Evolutionary conservation across 2,797 vertebrate genomes (phyloP).

Genomic region (Amblyopsis hoosieri): DNA sequence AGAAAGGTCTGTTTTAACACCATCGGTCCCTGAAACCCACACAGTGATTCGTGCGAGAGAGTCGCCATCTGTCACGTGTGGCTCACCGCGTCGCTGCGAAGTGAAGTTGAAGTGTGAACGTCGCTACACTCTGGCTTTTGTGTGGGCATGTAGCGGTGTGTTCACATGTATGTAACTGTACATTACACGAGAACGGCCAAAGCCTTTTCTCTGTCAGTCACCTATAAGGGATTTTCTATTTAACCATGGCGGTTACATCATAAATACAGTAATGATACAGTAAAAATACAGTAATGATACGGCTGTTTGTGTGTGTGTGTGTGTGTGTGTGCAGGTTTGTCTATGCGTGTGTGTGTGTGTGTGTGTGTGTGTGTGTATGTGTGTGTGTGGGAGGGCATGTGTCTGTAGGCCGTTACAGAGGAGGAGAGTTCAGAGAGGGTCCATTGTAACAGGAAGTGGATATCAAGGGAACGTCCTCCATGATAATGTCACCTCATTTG

Average conservation of each 20-base stretch:
- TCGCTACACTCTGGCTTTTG: conserved; percentile 56
- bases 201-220: too few relatives aligned
- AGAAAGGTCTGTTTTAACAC: conserved; percentile 77
- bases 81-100: conserved; percentile 68
- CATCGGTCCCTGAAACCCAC: conserved; percentile 77
- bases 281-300: too few relatives aligned
- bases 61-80: conserved; percentile 79
- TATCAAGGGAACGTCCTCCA: conserved; percentile 71
- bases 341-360: conserved; percentile 7
- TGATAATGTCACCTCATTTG: conserved; percentile 76
- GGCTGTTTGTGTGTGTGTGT: conserved; percentile 22
- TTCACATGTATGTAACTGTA: too few relatives aligned
- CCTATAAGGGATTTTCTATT: too few relatives aligned
- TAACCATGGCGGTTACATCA: too few relatives aligned
- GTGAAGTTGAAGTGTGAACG: conserved; percentile 72
- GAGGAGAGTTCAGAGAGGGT: conserved; percentile 73
- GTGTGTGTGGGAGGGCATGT: conserved; percentile 47
- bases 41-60: conserved; percentile 71
- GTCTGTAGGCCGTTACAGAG: conserved; percentile 65
- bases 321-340: conserved; percentile 19
- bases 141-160: conserved; percentile 33
- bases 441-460: conserved; percentile 66
- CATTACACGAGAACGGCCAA: too few relatives aligned
- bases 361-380: conserved; percentile 25
- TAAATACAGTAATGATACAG: too few relatives aligned